These are phyloP conservation scores for Mesembrinibis cayennensis DNA, from an alignment of 2,113 vertebrate species.

Conservation along the genomic window DNA sequence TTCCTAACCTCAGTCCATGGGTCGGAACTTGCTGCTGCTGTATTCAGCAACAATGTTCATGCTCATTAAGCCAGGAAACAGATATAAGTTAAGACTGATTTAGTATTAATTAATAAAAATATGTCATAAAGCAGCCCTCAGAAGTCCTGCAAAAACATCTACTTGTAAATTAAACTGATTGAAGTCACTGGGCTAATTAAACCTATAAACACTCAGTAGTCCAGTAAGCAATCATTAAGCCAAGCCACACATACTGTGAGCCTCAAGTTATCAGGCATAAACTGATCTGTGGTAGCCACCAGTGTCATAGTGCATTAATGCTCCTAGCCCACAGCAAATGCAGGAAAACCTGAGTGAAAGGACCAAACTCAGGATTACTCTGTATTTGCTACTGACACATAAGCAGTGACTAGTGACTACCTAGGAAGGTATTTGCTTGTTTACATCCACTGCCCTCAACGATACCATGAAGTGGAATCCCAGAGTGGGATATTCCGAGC, in stretches of 20 bases:
- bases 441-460: neutral
- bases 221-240: neutral
- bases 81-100: neutral
- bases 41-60: neutral
- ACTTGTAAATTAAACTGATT: neutral
- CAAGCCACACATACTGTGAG: neutral
- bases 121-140: neutral
- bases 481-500: neutral
- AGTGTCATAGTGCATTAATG: neutral
- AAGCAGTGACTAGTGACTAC: neutral
- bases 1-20: neutral
- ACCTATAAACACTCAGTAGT: neutral
- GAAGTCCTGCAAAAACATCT: neutral
- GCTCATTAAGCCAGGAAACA: neutral
- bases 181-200: neutral
- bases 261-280: neutral
- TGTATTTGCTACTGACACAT: neutral
- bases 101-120: neutral
- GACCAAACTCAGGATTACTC: neutral
- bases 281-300: neutral
- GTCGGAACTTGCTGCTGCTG: neutral
- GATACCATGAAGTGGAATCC: neutral
- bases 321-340: neutral
- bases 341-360: neutral
- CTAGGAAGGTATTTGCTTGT: neutral